Conservation (phyloP, 1,140 invertebrate genomes). For the Micrasema minimum region DNA sequence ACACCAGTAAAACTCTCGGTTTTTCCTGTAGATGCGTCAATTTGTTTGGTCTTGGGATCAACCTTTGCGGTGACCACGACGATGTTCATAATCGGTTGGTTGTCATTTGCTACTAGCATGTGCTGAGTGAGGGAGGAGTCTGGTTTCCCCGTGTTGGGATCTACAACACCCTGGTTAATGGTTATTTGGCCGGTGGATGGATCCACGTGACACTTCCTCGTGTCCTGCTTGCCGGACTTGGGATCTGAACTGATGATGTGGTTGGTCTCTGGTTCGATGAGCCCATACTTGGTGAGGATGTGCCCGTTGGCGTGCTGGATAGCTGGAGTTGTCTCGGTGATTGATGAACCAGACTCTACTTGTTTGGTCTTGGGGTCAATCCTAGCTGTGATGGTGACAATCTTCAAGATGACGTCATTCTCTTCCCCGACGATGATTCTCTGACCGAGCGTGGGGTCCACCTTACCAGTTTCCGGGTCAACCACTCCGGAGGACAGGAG, state of each 20-base stretch:
- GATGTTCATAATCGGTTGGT: constrained; percentile 67
- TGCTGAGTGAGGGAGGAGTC: constrained; percentile 65
- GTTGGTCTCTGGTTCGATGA: constrained; percentile 69
- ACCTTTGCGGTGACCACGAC: constrained; percentile 66
- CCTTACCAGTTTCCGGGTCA: constrained; percentile 68
- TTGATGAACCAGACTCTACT: constrained; percentile 67
- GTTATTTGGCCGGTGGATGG: constrained; percentile 68
- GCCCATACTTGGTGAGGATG: constrained; percentile 71
- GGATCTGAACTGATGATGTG: constrained; percentile 68
- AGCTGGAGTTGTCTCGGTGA: constrained; percentile 66
- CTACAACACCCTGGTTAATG: constrained; percentile 66
- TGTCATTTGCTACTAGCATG: constrained; percentile 67
- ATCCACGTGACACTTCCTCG: constrained; percentile 69
- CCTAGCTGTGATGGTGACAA: constrained; percentile 69
- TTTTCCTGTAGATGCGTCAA: constrained; percentile 60
- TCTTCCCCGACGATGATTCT: constrained; percentile 65
- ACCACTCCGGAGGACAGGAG: constrained; percentile 64
- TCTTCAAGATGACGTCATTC: constrained; percentile 63
- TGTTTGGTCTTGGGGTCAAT: constrained; percentile 68
- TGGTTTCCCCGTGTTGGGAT: constrained; percentile 69
- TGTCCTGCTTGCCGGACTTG: constrained; percentile 68
- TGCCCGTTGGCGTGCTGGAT: constrained; percentile 67
- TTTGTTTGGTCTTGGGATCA: constrained; percentile 68
- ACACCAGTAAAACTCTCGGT: constrained; percentile 40
- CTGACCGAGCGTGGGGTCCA: constrained; percentile 66